Conservation (phyloP, 2,888 invertebrate genomes). For the Rhamnusium bicolor region DNA sequence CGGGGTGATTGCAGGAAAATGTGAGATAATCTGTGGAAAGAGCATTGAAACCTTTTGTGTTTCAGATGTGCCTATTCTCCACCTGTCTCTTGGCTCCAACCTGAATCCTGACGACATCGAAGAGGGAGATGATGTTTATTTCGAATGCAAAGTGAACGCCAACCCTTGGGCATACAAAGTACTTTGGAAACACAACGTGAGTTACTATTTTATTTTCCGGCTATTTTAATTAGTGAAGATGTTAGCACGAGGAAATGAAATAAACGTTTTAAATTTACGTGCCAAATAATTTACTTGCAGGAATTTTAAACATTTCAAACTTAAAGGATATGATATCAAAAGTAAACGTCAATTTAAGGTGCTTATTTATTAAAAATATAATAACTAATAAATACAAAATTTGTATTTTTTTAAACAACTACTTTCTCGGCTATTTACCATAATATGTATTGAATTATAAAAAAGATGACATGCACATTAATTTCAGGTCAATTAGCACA, state of each 20-base stretch:
- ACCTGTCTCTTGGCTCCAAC: conserved; percentile 81
- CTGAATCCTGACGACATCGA: conserved; percentile 86
- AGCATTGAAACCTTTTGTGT: conserved; percentile 62
- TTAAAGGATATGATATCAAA: too few species aligned
- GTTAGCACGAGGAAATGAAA: background rate
- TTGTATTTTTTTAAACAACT: too few species aligned
- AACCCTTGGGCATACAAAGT: conserved; percentile 87
- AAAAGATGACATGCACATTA: too few species aligned
- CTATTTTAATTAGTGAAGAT: background rate
- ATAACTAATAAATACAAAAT: too few species aligned
- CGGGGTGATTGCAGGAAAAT: conserved; percentile 56
- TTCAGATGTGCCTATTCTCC: conserved; percentile 81
- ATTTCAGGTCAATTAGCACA: too few species aligned
- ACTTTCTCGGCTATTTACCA: too few species aligned
- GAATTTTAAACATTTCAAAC: too few species aligned
- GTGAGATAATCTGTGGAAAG: conserved; percentile 55
- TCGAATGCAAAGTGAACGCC: conserved; percentile 85
- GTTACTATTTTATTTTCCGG: conserved; percentile 65
- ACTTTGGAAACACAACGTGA: conserved; percentile 87
- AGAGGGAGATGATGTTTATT: conserved; percentile 87
- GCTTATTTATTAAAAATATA: too few species aligned
- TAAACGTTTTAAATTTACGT: background rate
- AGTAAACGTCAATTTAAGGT: too few species aligned
- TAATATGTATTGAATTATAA: too few species aligned
- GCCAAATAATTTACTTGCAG: background rate